phyloP scores from a whole-genome alignment of 2,797 vertebrate species.

The Enteromius mattozi region DNA sequence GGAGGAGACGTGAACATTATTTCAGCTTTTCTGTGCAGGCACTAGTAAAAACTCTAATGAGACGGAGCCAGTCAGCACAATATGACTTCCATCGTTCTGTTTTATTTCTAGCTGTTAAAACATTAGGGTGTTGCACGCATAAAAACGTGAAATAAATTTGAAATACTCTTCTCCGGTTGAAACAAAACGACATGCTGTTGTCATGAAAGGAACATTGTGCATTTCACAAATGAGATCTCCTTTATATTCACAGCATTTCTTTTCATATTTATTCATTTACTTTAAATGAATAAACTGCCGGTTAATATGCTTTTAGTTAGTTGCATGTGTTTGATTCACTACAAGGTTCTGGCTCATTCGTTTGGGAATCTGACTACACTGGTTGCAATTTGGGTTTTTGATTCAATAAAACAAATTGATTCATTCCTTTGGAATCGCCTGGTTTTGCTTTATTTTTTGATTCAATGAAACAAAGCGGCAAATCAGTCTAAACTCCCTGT shows the following conservation, averaged over 20 bases:
- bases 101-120: constrained; percentile 52
- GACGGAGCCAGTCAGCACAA: constrained; percentile 23
- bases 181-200: not conserved
- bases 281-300: not conserved
- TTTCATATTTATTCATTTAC: not conserved
- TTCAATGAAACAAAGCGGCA: too few relatives aligned
- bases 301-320: not conserved
- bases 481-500: too few relatives aligned
- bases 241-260: not conserved
- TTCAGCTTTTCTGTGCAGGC: constrained; percentile 43
- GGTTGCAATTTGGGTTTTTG: not conserved
- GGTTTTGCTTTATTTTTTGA: not conserved
- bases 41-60: constrained; percentile 51
- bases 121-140: not conserved
- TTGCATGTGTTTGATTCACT: not conserved
- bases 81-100: constrained; percentile 32
- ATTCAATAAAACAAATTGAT: not conserved
- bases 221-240: not conserved
- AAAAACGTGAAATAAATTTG: constrained; percentile 11
- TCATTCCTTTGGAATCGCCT: not conserved
- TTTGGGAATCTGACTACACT: not conserved
- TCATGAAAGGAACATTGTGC: not conserved
- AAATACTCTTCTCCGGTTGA: not conserved
- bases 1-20: constrained; percentile 30
- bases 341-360: not conserved